Base-by-base conservation (phyloP, 2,113 vertebrate genomes). In the Microcebus lehilahytsara region DNA sequence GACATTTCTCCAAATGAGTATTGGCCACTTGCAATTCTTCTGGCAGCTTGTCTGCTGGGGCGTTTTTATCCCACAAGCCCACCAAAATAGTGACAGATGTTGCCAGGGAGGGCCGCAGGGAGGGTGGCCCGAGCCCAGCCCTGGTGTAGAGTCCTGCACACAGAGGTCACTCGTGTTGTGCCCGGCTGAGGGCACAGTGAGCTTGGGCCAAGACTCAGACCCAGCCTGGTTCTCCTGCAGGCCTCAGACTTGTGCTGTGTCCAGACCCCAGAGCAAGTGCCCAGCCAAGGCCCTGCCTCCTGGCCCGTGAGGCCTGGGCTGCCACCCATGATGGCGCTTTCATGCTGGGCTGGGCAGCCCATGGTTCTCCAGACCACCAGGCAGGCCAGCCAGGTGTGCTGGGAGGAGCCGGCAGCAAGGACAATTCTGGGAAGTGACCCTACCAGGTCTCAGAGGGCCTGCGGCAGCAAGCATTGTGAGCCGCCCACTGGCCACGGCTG, bases 341-440 rank as follows among this genome's bases (percentile, higher is more conserved):
- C 46, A 81, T 87, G 23, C 77, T 30, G 14, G 1, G 62, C 9
- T 3, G 9, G n/a, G 53, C 19, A 42, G 72, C 89, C 88, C 10
- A 5, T 46, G 84, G 20, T 79, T 78, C 90, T 51, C 69, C 67
- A 84, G 78, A 72, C 91, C 77, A 96, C 97, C 96, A 71, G 84
- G 80, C 87, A 32, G 69, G 81, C 93, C 30, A 85, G 27, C 97
- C 98, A 99, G 98, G 98, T 99, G 98, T 19, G 7, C 90, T 69
- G 92, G 74, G 90, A 91, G 85, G 74, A 74, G 91, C 96, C 16
- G 34, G 71, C 12, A 10, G 37, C 0, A 62, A 97, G 98, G 97
- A 99, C 98, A 99, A 99, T 99, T 97, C 98, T 66, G 98, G 98
- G 98, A 99, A 99, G 95, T 98, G 98, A 95, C 96, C 4, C 85